Evolutionary conservation across 2,113 vertebrate genomes (phyloP).

Genomic region (Cyprinodon tularosa): DNA sequence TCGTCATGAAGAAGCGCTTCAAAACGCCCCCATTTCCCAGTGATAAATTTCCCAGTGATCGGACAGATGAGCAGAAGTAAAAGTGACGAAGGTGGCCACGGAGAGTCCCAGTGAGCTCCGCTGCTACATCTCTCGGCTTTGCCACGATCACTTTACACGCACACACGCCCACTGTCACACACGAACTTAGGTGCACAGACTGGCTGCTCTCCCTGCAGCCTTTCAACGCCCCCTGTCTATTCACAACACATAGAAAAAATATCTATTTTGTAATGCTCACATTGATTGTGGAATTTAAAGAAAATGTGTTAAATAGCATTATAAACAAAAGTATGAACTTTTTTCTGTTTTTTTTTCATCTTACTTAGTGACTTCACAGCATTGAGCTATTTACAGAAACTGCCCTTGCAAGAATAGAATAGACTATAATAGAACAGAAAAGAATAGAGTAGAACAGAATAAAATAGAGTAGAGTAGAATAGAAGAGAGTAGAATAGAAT

Average conservation of each 20-base stretch:
- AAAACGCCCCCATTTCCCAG: conserved; percentile 25
- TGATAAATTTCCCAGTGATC: no score
- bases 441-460: no score
- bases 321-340: background rate
- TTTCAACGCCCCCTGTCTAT: conserved; percentile 59
- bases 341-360: background rate
- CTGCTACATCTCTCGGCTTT: conserved; percentile 61
- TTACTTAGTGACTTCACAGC: no score
- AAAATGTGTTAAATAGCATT: background rate
- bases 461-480: no score
- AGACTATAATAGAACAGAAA: no score
- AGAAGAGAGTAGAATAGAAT: no score
- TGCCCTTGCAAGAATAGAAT: no score
- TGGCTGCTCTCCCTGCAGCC: conserved; percentile 34
- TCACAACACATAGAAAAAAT: background rate
- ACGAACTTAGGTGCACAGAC: conserved; percentile 3
- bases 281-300: background rate
- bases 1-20: background rate
- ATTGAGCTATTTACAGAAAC: no score
- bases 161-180: background rate
- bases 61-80: conserved; percentile 9
- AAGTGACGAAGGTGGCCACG: conserved; percentile 54
- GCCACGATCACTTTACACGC: conserved; percentile 46
- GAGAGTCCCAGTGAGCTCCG: conserved; percentile 61
- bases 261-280: background rate